These are phyloP conservation scores for Taphrorychus bicolor DNA, from an alignment of 2,888 invertebrate genomes.

Conservation along the genomic window DNA sequence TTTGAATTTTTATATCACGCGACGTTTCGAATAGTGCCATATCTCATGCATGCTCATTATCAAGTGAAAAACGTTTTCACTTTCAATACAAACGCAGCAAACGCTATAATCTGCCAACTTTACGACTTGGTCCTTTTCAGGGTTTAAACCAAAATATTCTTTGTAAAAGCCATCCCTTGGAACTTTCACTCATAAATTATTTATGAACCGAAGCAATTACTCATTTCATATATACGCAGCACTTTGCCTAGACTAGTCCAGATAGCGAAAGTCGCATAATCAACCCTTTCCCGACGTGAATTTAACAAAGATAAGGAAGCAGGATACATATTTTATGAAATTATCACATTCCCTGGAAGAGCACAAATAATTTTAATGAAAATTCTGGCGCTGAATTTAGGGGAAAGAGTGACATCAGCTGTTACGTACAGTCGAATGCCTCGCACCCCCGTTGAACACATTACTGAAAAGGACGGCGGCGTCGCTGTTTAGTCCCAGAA, in stretches of 20 bases:
- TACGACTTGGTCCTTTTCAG: too few species aligned
- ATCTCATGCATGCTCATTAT: too few species aligned
- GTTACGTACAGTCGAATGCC: constrained; percentile 62
- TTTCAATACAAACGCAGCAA: too few species aligned
- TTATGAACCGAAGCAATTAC: too few species aligned
- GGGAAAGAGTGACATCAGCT: constrained; percentile 63
- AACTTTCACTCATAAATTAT: too few species aligned
- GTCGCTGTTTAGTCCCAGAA: constrained; percentile 33
- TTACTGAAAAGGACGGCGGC: constrained; percentile 46
- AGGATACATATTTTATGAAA: constrained; percentile 61
- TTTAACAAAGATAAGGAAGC: constrained; percentile 53
- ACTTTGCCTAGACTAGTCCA: constrained; percentile 6
- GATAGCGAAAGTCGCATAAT: constrained; percentile 17
- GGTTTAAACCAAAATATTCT: too few species aligned
- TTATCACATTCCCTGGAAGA: constrained; percentile 55
- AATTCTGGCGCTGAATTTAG: constrained; percentile 56
- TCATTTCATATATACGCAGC: too few species aligned
- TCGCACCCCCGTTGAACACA: constrained; percentile 60
- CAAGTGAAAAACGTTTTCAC: too few species aligned
- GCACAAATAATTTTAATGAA: constrained; percentile 61
- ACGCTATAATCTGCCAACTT: too few species aligned
- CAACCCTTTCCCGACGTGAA: constrained; percentile 48
- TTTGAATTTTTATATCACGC: too few species aligned
- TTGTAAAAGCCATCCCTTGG: too few species aligned
- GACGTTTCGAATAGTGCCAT: too few species aligned